Percentiles rank a stretch among this genome's conserved stretches.
These are phyloP conservation scores for Drosophila incognita DNA, from an alignment of 2,888 invertebrate species.

Conservation along the genomic window DNA sequence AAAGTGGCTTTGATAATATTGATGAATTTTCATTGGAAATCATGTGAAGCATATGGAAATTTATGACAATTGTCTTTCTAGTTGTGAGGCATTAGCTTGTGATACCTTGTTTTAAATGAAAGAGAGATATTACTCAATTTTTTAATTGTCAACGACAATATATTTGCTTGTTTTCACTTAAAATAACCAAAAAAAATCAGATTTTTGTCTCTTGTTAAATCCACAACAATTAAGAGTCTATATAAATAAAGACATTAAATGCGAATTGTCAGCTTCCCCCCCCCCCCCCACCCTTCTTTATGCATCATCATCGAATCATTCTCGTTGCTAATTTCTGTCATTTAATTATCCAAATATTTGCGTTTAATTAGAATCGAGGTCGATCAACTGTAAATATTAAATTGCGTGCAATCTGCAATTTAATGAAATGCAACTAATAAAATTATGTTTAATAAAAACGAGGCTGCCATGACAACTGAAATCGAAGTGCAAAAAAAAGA, in stretches of 20 bases:
- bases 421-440: slow-evolving; percentile 80
- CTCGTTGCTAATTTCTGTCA: slow-evolving; percentile 53
- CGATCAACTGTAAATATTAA: slow-evolving; percentile 78
- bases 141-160: background rate
- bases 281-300: too few relatives aligned
- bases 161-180: background rate
- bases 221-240: background rate
- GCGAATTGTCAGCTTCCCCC: background rate
- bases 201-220: background rate
- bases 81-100: too few relatives aligned
- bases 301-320: slow-evolving; percentile 11
- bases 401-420: slow-evolving; percentile 71
- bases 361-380: slow-evolving; percentile 76
- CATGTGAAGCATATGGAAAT: background rate
- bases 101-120: too few relatives aligned
- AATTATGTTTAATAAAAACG: slow-evolving; percentile 66
- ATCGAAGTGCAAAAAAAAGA: slow-evolving; percentile 17
- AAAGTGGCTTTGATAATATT: background rate
- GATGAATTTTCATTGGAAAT: background rate
- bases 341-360: slow-evolving; percentile 76
- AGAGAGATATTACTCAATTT: too few relatives aligned
- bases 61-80: too few relatives aligned
- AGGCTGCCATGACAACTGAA: slow-evolving; percentile 61
- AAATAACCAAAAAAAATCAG: background rate
- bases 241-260: background rate